Evolutionary conservation across 2,113 vertebrate species (phyloP), one percentile per base, ranked within the genome.

Genomic region (Coturnix japonica): DNA sequence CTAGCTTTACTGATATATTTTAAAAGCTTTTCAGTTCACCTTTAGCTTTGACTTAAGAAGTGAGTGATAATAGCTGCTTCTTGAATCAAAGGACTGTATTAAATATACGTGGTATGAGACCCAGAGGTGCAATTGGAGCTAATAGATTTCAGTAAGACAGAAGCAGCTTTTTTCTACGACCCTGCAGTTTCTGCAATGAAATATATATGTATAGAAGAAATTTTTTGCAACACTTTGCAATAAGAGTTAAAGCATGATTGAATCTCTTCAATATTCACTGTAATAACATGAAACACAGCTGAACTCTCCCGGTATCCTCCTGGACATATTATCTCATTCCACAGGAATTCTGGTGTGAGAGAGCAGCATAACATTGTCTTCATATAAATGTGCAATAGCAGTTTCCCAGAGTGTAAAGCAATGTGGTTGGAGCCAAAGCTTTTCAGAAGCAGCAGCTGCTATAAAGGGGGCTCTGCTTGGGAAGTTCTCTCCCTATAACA

Each of bases 61-160:
- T 78, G 84, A 91, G 72, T 28, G 76, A 93, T 94, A 93, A 91
- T 89, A 87, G 87, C 79, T 92, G 65, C 71, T 80, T 95, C 94
- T 92, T 77, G 89, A 95, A 85, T 85, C 84, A 88, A 61, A 72
- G 72, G 77, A 95, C 72, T 70, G 88, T 94, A 92, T 96, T 94
- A 95, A 96, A 94, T 67, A 95, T 30, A 65, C 23, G 87, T 93
- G 47, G 66, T 93, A 85, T 21, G 85, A 91, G 90, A 91, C 94
- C 83, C 73, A 7, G 83, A 95, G 93, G 93, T 92, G 81, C 96
- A 87, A 91, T 94, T 43, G 8, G 60, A 71, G 43, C 91, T 97
- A 97, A 96, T 94, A 95, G 92, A 91, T 94, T 96, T 95, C 89
- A 81, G 79, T 85, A 91, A 97, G 97, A 90, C 85, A 95, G 90